Conservation (phyloP, 1,140 invertebrate genomes). For the Drosophila kurseongensis region DNA sequence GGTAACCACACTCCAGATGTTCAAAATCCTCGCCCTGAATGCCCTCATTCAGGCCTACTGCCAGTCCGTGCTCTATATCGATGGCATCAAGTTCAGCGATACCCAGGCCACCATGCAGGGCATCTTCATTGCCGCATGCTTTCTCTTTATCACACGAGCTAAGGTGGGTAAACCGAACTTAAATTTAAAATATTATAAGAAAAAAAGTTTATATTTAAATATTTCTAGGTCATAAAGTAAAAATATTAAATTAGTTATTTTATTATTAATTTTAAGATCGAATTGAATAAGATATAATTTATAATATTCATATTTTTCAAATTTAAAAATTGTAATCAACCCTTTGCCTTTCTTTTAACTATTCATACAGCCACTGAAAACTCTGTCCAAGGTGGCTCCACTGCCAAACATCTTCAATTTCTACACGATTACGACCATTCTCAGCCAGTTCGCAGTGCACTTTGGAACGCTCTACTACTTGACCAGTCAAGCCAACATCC, state of each 20-base stretch:
- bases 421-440: slow-evolving; percentile 98
- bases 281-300: no score
- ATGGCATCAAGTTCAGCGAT: slow-evolving; percentile 99
- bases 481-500: slow-evolving; percentile 90
- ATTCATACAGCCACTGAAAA: slow-evolving; percentile 93
- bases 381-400: slow-evolving; percentile 96
- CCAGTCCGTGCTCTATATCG: slow-evolving; percentile 98
- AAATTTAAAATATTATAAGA: no score
- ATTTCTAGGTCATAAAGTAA: no score
- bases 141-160: slow-evolving; percentile 98
- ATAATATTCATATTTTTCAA: no score
- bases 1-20: slow-evolving; percentile 99
- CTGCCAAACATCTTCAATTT: slow-evolving; percentile 99
- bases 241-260: no score
- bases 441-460: slow-evolving; percentile 97
- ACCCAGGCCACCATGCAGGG: slow-evolving; percentile 98
- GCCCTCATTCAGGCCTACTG: slow-evolving; percentile 99
- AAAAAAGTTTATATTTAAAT: no score
- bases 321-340: no score
- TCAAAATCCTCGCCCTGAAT: slow-evolving; percentile 99
- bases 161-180: slow-evolving; percentile 88
- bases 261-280: no score
- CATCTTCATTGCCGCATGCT: slow-evolving; percentile 96
- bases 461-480: slow-evolving; percentile 96
- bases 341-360: no score